Evolutionary conservation across 2,888 invertebrate genomes (phyloP), one percentile per base, ranked within the genome.

Genomic region (Tuta absoluta): DNA sequence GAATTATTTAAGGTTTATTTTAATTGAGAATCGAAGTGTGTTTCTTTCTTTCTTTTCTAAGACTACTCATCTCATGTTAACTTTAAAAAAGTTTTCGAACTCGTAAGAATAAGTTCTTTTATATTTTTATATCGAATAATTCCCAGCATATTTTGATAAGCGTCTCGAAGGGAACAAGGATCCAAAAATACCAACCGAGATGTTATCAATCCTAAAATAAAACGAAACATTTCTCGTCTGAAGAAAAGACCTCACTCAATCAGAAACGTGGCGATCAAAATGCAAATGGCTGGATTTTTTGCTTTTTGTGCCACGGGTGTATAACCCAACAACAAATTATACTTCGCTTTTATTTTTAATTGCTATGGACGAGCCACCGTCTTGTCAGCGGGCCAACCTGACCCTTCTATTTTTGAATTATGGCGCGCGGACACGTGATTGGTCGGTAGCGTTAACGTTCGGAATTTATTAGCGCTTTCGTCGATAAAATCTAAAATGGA

Each of bases 241-340:
- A 60, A 60, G 60, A 60, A 48, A 60, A 69, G 73, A 78, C 79
- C 82, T 84, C 84, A 81, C 84, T 89, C 91, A 88, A 88, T 89
- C 89, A 88, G 80, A 80, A 81, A 80, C 78, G 73, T 83, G 71
- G 77, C 82, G 87, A 90, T 89, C 89, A 89, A 86, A 87, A 88
- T 87, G 86, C 82, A 84, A 85, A 86, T 84, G 76, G 66, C 65
- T 63, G 11, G n/a, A 21, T 63, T 87, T 86, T 87, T 85, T 78
- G 79, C 74, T 80, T 69, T 74, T 69, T 75, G 77, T 41, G 77
- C 74, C 75, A 70, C 76, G 76, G 80, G 80, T 78, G 82, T 85
- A 85, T 88, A 86, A 88, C 85, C 85, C 86, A 84, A 81, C 82
- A 84, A 87, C 89, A 89, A 90, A 90, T 90, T 90, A 90, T 79